Percentiles rank a stretch among this genome's conserved stretches.
These are phyloP conservation scores for Neopipo cinnamomea DNA, from an alignment of 2,113 vertebrate genomes.

Conservation along the genomic window DNA sequence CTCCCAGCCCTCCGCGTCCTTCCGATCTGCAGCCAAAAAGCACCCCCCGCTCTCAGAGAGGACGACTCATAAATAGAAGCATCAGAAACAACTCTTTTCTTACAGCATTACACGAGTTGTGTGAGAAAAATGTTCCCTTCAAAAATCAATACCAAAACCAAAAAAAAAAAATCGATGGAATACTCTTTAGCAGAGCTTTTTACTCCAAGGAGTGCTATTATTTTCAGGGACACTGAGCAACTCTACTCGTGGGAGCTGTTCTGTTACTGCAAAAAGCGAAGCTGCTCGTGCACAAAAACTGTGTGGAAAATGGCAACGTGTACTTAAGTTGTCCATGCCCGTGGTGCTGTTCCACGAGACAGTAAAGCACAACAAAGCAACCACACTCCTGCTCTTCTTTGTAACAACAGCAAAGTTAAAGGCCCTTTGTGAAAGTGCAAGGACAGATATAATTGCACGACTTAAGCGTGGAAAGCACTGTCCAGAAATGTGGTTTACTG, in stretches of 20 bases:
- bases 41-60: background rate
- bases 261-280: background rate
- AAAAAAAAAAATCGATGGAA: background rate
- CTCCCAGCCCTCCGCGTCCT: constrained; percentile 95
- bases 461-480: background rate
- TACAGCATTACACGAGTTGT: background rate
- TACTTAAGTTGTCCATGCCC: background rate
- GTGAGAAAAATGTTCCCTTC: background rate
- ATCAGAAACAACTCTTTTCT: background rate
- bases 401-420: background rate
- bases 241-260: background rate
- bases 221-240: background rate
- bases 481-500: background rate
- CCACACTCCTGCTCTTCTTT: background rate
- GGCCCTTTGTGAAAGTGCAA: background rate
- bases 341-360: background rate
- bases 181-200: background rate
- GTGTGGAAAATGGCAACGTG: background rate
- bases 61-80: background rate
- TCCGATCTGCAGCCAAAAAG: constrained; percentile 75
- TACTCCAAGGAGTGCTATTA: background rate
- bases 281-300: background rate
- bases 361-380: background rate
- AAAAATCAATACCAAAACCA: background rate
- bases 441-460: rapidly evolving